A percentile compares a stretch with the other conserved stretches of the same genome.
phyloP scores from a whole-genome alignment of 2,888 invertebrate genomes.

The Yponomeuta sedellus region DNA sequence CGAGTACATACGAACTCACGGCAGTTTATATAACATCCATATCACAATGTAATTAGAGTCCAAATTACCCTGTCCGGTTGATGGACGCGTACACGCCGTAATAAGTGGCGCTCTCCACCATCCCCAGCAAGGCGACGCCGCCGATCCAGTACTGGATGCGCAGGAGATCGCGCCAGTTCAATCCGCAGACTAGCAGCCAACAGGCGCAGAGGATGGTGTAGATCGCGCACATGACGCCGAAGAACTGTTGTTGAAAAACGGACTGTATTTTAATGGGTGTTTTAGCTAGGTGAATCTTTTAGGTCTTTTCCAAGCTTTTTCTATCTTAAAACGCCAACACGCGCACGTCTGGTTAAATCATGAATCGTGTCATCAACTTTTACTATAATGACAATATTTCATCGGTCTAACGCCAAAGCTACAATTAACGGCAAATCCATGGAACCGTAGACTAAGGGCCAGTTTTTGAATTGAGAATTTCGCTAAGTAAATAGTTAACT shows the following conservation, averaged over 20 bases:
- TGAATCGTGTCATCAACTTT: too few relatives aligned
- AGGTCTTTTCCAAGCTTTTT: too few relatives aligned
- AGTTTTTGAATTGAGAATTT: too few relatives aligned
- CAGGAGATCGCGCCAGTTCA: slow-evolving; percentile 93
- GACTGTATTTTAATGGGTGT: not conserved
- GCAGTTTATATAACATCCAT: slow-evolving; percentile 78
- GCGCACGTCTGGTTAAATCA: too few relatives aligned
- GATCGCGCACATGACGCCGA: slow-evolving; percentile 89
- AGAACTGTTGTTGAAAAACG: not conserved
- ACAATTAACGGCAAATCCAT: too few relatives aligned
- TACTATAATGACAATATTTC: too few relatives aligned
- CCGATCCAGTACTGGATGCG: slow-evolving; percentile 98
- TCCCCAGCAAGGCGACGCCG: slow-evolving; percentile 90
- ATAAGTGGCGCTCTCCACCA: slow-evolving; percentile 92
- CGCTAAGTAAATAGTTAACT: too few relatives aligned
- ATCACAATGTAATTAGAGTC: not conserved
- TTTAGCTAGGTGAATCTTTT: not conserved
- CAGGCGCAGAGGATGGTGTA: slow-evolving; percentile 88
- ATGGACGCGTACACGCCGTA: slow-evolving; percentile 86
- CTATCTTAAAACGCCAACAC: not conserved
- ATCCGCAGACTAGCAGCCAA: slow-evolving; percentile 89
- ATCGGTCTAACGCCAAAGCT: too few relatives aligned
- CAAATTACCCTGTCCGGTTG: slow-evolving; percentile 50
- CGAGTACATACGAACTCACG: slow-evolving; percentile 95
- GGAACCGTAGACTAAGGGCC: too few relatives aligned